Base-by-base conservation (phyloP, 2,888 invertebrate genomes). In the Sinotaia quadrata region DNA sequence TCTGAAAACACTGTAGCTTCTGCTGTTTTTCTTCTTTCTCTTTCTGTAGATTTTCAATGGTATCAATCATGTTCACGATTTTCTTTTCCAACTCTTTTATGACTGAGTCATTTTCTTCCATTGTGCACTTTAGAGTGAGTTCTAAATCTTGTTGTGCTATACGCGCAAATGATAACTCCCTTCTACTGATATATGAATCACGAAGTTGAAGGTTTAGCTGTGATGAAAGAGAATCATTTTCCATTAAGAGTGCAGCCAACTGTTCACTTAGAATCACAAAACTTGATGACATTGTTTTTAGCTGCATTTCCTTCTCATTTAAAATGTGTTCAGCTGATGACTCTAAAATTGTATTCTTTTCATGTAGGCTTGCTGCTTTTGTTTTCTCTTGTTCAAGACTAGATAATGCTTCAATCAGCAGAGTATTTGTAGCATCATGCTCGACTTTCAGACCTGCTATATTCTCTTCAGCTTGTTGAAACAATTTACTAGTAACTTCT, bases 111-210 rank as follows among this genome's bases (percentile, higher is more conserved):
- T 61, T 65, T 15, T 41, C 60, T 29, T 65, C 57, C 21, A 51
- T 34, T 8, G 47, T 24, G 12, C 27, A 67, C 52, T 56, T 52
- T 24, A 69, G n/a, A 34, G n/a, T 2, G 10, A 18, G 41, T 33
- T 69, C 29, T 33, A 33, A 21, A 21, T 66, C 61, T 21, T 36
- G 24, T 36, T 67, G 29, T 41, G 65, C 29, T n/a, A 66, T 31
- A 33, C 51, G 34, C n/a, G 58, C 33, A 12, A 31, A 44, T 10
- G 36, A 27, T 34, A 58, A 33, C 15, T 29, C 27, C 21, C 4
- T 5, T 37, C 41, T 54, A 7, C 49, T 24, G 8, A 18, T 18
- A 21, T 12, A 37, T 15, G 18, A 15, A 36, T 63, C 54, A 5
- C 54, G 27, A 12, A 54, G 54, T 12, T 29, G 4, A 41, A 15